Conservation (phyloP, 2,888 invertebrate genomes). For the Gisinianus flammeolus region DNA sequence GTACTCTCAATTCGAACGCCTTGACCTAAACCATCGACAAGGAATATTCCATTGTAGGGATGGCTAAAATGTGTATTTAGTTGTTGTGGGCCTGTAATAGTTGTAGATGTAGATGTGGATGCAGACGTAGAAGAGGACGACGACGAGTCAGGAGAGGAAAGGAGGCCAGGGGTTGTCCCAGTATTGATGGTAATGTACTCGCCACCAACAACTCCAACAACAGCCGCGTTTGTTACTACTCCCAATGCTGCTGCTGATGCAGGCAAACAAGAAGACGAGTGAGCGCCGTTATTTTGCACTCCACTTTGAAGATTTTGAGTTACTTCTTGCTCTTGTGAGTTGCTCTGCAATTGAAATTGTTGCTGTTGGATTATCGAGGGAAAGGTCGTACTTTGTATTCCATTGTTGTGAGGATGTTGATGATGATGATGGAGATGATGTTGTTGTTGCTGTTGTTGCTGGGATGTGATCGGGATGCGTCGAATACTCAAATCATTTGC, state of each 20-base stretch:
- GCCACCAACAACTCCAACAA: background rate
- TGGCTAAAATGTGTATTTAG: background rate
- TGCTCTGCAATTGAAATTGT: background rate
- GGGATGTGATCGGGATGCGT: no score
- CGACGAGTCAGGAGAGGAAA: background rate
- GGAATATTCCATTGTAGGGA: constrained; percentile 6
- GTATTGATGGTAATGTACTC: background rate
- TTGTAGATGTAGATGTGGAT: background rate
- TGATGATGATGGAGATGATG: no score
- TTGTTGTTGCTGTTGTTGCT: no score
- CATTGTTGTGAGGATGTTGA: no score
- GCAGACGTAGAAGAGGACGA: background rate
- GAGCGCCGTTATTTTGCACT: background rate
- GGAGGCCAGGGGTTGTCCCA: constrained; percentile 13
- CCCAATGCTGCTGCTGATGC: background rate
- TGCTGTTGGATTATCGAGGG: background rate
- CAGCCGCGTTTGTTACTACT: background rate
- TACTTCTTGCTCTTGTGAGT: background rate
- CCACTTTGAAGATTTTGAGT: background rate
- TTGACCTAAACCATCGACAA: constrained; percentile 9
- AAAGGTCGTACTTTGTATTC: no score
- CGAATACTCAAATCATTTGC: no score
- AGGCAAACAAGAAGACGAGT: background rate
- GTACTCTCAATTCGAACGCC: background rate
- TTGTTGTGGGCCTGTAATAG: no score